phyloP scores from a whole-genome alignment of 1,140 invertebrate species.

The Cherax destructor region DNA sequence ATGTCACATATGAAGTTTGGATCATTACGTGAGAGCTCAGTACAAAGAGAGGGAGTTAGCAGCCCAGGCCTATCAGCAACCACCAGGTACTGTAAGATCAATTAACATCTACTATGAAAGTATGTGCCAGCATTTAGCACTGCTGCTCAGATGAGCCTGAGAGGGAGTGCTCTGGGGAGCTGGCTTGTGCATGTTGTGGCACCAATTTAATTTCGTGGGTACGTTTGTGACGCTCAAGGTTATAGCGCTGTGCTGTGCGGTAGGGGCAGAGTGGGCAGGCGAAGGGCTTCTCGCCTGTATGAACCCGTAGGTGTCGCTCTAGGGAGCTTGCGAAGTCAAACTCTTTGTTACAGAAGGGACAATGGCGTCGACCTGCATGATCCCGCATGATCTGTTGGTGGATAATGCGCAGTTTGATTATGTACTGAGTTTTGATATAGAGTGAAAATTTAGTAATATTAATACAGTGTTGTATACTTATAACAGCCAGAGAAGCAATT shows the following conservation, averaged over 20 bases:
- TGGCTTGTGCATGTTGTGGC: background rate
- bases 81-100: background rate
- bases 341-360: constrained; percentile 45
- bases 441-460: too few species aligned
- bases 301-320: constrained; percentile 34
- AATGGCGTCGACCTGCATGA: background rate
- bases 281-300: constrained; percentile 37
- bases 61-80: too few species aligned
- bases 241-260: constrained; percentile 38
- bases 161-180: background rate
- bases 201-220: background rate
- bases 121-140: background rate
- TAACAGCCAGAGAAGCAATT: too few species aligned
- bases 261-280: constrained; percentile 33
- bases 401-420: constrained; percentile 11
- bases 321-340: constrained; percentile 33
- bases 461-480: too few species aligned
- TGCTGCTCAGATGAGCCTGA: background rate
- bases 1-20: background rate
- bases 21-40: too few species aligned
- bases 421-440: background rate
- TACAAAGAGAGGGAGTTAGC: too few species aligned
- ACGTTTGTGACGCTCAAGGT: constrained; percentile 37
- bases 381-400: constrained; percentile 16
- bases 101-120: background rate